Conservation (phyloP, 2,113 vertebrate species). For the Dasyprocta punctata region DNA sequence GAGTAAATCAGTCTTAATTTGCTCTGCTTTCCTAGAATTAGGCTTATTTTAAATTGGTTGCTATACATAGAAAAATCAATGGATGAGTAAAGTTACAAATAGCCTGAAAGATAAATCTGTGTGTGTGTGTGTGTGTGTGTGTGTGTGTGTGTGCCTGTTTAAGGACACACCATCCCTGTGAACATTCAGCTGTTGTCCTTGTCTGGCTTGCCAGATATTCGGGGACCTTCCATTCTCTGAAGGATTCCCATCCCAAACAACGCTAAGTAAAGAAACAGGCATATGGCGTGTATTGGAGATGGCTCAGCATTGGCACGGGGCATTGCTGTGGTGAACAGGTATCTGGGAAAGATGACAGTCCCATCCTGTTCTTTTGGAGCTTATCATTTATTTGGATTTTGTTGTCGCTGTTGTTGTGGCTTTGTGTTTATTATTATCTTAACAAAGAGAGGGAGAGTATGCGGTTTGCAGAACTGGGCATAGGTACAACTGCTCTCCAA, state of each 20-base stretch:
- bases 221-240: slow-evolving; percentile 75
- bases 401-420: slow-evolving; percentile 1
- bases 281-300: slow-evolving; percentile 63
- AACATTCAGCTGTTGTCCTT: slow-evolving; percentile 74
- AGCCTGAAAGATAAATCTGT: slow-evolving; percentile 75
- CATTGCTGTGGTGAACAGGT: slow-evolving; percentile 62
- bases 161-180: slow-evolving; percentile 77
- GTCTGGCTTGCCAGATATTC: slow-evolving; percentile 65
- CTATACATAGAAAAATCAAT: slow-evolving; percentile 73
- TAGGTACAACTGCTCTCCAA: slow-evolving; percentile 37
- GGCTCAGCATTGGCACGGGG: slow-evolving; percentile 12
- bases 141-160: neutral
- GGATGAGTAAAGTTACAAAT: slow-evolving; percentile 79
- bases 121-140: slow-evolving; percentile 18
- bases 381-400: slow-evolving; percentile 25
- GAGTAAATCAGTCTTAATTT: slow-evolving; percentile 81
- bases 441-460: slow-evolving; percentile 56
- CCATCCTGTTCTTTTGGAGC: slow-evolving; percentile 43
- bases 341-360: slow-evolving; percentile 55
- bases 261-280: slow-evolving; percentile 76
- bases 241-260: slow-evolving; percentile 72
- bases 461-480: slow-evolving; percentile 26
- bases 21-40: slow-evolving; percentile 80
- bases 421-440: slow-evolving; percentile 53
- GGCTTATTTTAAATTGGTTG: slow-evolving; percentile 84